Conservation (phyloP, 1,140 invertebrate genomes). For the Meloidogyne exigua region DNA sequence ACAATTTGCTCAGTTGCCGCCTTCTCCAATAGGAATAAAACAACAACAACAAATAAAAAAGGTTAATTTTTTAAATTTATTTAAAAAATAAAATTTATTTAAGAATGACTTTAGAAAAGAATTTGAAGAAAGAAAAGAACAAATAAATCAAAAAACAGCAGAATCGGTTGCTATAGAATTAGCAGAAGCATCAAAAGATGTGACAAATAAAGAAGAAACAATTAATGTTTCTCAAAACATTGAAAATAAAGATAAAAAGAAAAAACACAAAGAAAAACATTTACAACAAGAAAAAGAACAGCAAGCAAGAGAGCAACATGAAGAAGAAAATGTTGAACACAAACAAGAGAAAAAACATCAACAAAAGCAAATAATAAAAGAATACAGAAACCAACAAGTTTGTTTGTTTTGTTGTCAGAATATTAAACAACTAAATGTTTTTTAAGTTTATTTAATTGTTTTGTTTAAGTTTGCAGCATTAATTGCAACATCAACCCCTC, state of each 20-base stretch:
- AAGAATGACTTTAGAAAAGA: background rate
- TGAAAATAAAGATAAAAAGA: background rate
- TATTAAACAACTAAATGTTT: no score
- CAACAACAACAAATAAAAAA: background rate
- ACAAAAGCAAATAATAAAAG: constrained; percentile 6
- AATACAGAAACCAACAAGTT: background rate
- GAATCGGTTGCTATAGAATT: background rate
- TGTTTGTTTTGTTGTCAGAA: no score
- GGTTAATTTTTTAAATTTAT: background rate
- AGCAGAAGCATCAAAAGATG: background rate
- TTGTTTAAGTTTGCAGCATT: background rate
- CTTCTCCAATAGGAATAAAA: background rate
- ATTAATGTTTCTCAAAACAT: background rate
- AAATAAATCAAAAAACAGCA: background rate
- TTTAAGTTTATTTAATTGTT: background rate
- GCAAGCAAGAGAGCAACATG: constrained; percentile 11
- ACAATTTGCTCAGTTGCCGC: constrained; percentile 6
- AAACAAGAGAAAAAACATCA: constrained; percentile 1
- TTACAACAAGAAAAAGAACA: constrained; percentile 25
- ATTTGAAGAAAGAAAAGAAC: background rate
- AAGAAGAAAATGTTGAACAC: constrained; percentile 16
- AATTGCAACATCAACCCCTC: background rate
- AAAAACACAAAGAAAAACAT: constrained; percentile 6
- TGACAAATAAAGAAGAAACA: background rate
- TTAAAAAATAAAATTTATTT: background rate